Conservation (phyloP, 2,888 invertebrate species). For the Perizoma affinitatum region DNA sequence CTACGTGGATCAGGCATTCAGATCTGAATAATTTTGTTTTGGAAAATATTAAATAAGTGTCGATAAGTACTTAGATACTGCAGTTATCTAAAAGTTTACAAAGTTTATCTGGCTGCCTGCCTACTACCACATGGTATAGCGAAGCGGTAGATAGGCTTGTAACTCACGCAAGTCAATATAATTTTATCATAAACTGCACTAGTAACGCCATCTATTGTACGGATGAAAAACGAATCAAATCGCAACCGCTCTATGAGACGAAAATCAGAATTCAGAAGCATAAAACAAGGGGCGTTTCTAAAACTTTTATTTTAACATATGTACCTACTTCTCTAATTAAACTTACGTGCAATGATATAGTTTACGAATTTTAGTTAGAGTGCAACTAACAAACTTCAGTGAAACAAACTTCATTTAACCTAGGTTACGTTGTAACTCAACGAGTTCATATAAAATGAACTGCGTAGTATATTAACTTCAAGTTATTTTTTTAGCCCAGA, state of each 20-base stretch:
- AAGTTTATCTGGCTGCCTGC: slow-evolving; percentile 4
- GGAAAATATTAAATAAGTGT: slow-evolving; percentile 6
- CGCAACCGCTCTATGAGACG: no score
- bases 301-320: slow-evolving; percentile 20
- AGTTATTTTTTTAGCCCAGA: no score
- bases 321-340: not conserved
- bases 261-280: not conserved
- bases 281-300: slow-evolving; percentile 9
- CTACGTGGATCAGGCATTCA: slow-evolving; percentile 10
- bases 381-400: no score
- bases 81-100: slow-evolving; percentile 5
- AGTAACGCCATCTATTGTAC: slow-evolving; percentile 31
- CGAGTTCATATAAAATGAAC: no score
- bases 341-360: slow-evolving; percentile 1
- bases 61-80: not conserved
- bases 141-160: not conserved
- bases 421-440: no score
- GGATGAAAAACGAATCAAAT: slow-evolving; percentile 4
- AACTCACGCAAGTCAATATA: not conserved
- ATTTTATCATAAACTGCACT: slow-evolving; percentile 4
- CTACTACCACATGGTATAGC: no score
- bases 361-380: no score
- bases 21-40: slow-evolving; percentile 7
- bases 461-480: no score
- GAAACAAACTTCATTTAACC: no score